Percentiles rank a stretch among this genome's conserved stretches.
Evolutionary conservation across 2,797 vertebrate genomes (phyloP).

Genomic region (Lutjanus argentimaculatus): DNA sequence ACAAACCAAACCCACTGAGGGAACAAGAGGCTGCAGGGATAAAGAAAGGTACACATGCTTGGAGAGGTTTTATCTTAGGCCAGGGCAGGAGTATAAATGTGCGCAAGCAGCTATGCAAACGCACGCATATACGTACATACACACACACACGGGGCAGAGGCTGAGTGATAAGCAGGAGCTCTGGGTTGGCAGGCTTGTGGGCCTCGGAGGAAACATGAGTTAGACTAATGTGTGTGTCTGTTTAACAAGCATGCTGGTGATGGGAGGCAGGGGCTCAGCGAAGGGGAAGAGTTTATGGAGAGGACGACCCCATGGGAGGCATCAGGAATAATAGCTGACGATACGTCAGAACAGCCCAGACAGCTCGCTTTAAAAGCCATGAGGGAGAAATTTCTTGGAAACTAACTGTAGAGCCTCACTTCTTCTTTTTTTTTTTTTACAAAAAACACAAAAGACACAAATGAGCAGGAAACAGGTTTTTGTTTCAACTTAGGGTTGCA

Average conservation of each 20-base stretch:
- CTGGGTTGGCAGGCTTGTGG: conserved; percentile 71
- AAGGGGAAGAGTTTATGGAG: conserved; percentile 79
- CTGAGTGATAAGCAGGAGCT: conserved; percentile 78
- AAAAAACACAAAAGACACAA: conserved; percentile 11
- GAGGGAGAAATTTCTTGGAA: conserved; percentile 51
- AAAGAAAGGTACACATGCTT: conserved; percentile 28
- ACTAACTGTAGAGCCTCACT: conserved; percentile 30
- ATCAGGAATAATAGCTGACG: conserved; percentile 77
- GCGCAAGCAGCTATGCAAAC: conserved; percentile 23
- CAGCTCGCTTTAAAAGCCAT: conserved; percentile 69
- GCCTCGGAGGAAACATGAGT: conserved; percentile 81
- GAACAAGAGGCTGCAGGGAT: conserved; percentile 22
- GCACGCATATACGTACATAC: conserved; percentile 30
- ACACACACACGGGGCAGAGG: conserved; percentile 41
- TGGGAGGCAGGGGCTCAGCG: conserved; percentile 66
- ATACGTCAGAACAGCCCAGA: conserved; percentile 70
- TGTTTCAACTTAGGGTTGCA: conserved; percentile 10
- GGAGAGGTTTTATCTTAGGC: conserved; percentile 34
- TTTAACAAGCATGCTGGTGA: conserved; percentile 82
- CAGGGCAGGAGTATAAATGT: conserved; percentile 37
- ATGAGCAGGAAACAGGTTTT: conserved; percentile 27
- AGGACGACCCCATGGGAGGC: conserved; percentile 73
- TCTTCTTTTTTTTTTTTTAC: conserved; percentile 31
- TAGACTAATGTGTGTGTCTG: conserved; percentile 81
- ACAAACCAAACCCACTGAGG: conserved; percentile 12